Evolutionary conservation across 2,113 vertebrate genomes (phyloP), one percentile per base, ranked within the genome.

Genomic region (Rafetus swinhoei): DNA sequence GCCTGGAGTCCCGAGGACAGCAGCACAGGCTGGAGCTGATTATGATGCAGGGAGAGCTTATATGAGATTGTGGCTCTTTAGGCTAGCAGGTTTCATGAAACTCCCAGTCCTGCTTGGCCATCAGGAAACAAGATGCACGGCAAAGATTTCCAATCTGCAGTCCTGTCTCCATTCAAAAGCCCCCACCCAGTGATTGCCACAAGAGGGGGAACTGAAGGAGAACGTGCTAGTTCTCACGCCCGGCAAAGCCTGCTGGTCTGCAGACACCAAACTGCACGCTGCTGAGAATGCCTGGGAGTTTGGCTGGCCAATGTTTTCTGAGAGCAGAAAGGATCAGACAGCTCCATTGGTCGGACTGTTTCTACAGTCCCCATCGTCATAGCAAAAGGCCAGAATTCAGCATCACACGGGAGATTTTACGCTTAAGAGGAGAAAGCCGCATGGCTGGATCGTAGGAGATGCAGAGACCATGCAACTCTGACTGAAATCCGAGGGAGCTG

Each of bases 381-480:
- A 69, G 79, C 65, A 81, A 56, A 92, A 91, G 57, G 76, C 9
- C 89, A 85, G 82, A 87, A 88, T 85, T 93, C 92, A 88, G 80
- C 0, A 60, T 5, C 85, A 83, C 29, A 50, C 15, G 86, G 85
- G 84, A 80, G 69, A 32, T 29, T 89, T 50, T 86, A 84, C 65
- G 62, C 12, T 81, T 50, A 54, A 10, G 60, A 69, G 79, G 60
- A 53, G 45, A 35, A 93, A 88, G 86, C 69, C 79, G 53, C 0
- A 0, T 18, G 81, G n/a, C 25, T 57, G 65, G 32, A 72, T 19
- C 10, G n/a, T 72, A 35, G 87, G 77, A 50, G 65, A 35, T 1
- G 25, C 14, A 1, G 50, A 82, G 53, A 84, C 83, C 19, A 72
- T 62, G 15, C 45, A 83, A 19, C n/a, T 79, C 2, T 84, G 88